Evolutionary conservation across 2,888 invertebrate genomes (phyloP).

Genomic region (Alviniconcha strummeri): DNA sequence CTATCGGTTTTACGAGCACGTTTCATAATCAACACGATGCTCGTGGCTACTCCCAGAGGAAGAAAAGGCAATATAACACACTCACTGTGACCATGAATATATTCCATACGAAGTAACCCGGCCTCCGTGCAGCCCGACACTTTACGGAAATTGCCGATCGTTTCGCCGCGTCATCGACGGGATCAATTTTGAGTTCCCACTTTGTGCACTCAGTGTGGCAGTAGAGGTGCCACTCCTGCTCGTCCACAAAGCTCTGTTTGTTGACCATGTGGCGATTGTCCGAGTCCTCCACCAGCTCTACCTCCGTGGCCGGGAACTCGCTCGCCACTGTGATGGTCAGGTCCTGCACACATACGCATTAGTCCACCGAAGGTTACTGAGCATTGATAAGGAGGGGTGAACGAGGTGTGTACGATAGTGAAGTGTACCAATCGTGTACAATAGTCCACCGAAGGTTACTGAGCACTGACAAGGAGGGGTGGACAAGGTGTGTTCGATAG

Average conservation of each 20-base stretch:
- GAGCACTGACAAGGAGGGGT: not conserved
- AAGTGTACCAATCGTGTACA: constrained; percentile 18
- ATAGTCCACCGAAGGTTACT: too few relatives aligned
- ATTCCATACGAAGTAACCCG: constrained; percentile 73
- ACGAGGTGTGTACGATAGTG: too few relatives aligned
- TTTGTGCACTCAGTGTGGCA: constrained; percentile 65
- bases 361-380: too few relatives aligned
- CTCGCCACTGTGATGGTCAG: constrained; percentile 43
- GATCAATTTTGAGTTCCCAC: constrained; percentile 68
- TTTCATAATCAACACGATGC: too few relatives aligned
- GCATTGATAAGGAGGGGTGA: too few relatives aligned
- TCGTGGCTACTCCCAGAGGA: too few relatives aligned
- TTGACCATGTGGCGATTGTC: constrained; percentile 57
- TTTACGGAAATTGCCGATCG: constrained; percentile 70
- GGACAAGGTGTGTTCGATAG: too few relatives aligned
- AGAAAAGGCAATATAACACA: not conserved
- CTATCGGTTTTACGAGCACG: too few relatives aligned
- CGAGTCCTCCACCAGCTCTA: constrained; percentile 56
- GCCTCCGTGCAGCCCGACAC: constrained; percentile 70
- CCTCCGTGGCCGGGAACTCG: constrained; percentile 42
- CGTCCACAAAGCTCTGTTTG: constrained; percentile 67
- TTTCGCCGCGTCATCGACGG: constrained; percentile 67
- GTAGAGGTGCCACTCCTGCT: constrained; percentile 70
- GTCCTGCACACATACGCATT: constrained; percentile 25
- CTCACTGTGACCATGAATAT: constrained; percentile 72